phyloP scores from a whole-genome alignment of 2,797 vertebrate species.

The Falco berigora region DNA sequence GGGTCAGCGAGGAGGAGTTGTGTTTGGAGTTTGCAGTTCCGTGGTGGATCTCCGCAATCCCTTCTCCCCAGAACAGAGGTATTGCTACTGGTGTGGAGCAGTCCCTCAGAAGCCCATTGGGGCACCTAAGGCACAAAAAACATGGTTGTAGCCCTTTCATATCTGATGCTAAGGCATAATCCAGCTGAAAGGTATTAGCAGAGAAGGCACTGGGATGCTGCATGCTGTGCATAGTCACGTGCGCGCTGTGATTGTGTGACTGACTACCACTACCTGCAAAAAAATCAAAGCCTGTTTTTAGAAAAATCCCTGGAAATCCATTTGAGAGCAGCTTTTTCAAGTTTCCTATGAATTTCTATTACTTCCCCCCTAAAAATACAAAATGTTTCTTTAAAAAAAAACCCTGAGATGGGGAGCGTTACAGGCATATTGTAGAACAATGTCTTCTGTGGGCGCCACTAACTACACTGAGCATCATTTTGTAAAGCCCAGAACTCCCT shows the following conservation, averaged over 20 bases:
- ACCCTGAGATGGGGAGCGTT: not conserved
- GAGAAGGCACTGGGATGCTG: not conserved
- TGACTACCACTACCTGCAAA: not conserved
- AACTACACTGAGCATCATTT: not conserved
- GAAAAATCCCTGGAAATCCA: not conserved
- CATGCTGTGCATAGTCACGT: not conserved
- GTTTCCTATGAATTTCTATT: not conserved
- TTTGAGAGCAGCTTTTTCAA: not conserved
- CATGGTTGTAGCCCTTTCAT: not conserved
- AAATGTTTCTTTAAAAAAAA: not conserved
- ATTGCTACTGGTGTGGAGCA: not conserved
- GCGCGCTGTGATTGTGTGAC: not conserved
- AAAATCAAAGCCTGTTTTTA: not conserved
- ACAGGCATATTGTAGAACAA: not conserved
- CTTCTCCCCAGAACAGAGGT: not conserved
- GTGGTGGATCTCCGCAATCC: not conserved
- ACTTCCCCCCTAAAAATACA: not conserved
- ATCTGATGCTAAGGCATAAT: not conserved
- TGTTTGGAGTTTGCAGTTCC: not conserved
- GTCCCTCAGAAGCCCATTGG: not conserved
- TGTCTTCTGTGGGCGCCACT: not conserved
- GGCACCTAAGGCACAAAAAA: not conserved
- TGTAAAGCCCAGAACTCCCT: not conserved
- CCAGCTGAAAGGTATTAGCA: not conserved
- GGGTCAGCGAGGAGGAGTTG: not conserved